phyloP scores from a whole-genome alignment of 2,888 invertebrate species.

The Pyrrhosoma nymphula region DNA sequence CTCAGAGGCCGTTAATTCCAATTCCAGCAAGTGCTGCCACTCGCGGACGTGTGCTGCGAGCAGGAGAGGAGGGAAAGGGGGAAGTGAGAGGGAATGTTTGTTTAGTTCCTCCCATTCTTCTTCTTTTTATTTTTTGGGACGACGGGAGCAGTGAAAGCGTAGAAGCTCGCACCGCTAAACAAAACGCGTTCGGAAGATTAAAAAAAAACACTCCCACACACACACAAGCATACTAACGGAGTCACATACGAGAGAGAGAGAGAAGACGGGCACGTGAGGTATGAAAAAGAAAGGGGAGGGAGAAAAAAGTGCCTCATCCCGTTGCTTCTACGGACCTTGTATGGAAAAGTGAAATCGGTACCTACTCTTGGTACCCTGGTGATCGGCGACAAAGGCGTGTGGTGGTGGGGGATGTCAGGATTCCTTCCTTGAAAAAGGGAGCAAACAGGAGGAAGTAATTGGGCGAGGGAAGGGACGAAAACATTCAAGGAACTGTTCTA shows the following conservation, averaged over 20 bases:
- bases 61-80: neutral
- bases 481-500: too few species aligned
- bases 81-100: neutral
- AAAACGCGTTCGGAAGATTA: neutral
- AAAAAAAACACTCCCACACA: neutral
- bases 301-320: neutral
- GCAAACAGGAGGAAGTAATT: too few species aligned
- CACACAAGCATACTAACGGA: neutral
- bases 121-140: neutral
- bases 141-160: neutral
- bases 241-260: neutral
- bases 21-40: slow-evolving; percentile 26
- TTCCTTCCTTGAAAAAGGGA: too few species aligned
- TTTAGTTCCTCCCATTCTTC: neutral
- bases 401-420: too few species aligned
- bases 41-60: neutral
- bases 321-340: neutral
- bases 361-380: too few species aligned
- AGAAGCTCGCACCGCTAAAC: slow-evolving; percentile 11
- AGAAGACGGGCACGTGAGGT: neutral
- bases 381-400: too few species aligned
- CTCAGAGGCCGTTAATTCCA: neutral
- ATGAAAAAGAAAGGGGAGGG: too few species aligned
- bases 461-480: too few species aligned
- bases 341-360: neutral